Evolutionary conservation across 2,888 invertebrate genomes (phyloP), one percentile per base, ranked within the genome.

Genomic region (Microchrysa polita): DNA sequence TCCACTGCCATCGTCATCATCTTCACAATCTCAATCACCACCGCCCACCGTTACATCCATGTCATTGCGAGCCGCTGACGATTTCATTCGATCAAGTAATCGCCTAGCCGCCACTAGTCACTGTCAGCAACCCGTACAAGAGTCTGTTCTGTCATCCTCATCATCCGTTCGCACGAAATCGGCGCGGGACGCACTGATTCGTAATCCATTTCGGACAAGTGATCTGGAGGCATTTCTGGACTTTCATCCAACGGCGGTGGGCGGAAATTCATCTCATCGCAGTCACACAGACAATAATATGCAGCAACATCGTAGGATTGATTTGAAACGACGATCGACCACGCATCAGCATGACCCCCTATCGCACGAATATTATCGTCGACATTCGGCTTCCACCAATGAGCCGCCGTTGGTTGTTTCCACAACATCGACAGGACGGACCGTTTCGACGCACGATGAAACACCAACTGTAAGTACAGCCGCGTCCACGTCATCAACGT

Each of bases 61-160:
- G 65, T 84, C 85, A 77, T 85, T 84, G n/a, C 48, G 52, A 10
- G 53, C 63, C 1, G 40, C 72, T 18, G 69, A 69, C 40, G 61
- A 72, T 27, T 60, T 48, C 2, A 60, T 40, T 12, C 42, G 40
- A 72, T 60, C 59, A 23, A 48, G 61, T 23, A 23, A 16, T n/a
- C 60, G 61, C 2, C 22, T 18, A 22, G 20, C 23, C 22, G 27
- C n/a, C 5, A 18, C 18, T 1, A 74, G 72, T 72, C 9, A 81
- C 80, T 48, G 80, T 80, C 75, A 77, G 77, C 75, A 82, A 16
- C 65, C 65, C 42, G 65, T 65, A 22, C 65, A 65, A 20, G 65
- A 65, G 22, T 65, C 65, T 5, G 22, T 65, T 22, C 23, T 65
- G 16, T 65, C 65, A 18, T 65, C 65, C 18, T 44, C 60, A 5